Conservation (phyloP, 2,797 vertebrate species). For the Girardinus metallicus region DNA sequence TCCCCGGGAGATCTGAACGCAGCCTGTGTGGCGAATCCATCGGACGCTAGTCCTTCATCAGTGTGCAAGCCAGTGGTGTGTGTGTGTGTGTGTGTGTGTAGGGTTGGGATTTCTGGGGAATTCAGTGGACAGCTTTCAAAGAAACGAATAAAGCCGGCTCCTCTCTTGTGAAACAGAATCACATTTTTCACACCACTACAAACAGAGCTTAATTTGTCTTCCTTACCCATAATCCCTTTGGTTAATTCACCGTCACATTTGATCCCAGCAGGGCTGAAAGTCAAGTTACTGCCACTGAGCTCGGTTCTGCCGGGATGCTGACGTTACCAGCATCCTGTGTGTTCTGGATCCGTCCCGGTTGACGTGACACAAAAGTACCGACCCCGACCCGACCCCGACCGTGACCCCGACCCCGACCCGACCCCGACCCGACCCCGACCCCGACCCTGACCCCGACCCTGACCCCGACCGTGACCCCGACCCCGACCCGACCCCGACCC, state of each 20-base stretch:
- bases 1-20: slow-evolving; percentile 45
- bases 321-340: background rate
- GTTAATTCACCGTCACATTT: slow-evolving; percentile 52
- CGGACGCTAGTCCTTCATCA: slow-evolving; percentile 55
- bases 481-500: slow-evolving; percentile 13
- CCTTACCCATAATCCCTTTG: slow-evolving; percentile 61
- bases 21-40: slow-evolving; percentile 53
- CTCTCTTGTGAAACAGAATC: slow-evolving; percentile 40
- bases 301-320: slow-evolving; percentile 1
- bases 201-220: slow-evolving; percentile 62
- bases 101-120: slow-evolving; percentile 45
- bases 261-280: slow-evolving; percentile 38
- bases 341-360: background rate
- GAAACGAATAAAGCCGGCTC: slow-evolving; percentile 32
- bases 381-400: slow-evolving; percentile 13
- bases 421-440: background rate
- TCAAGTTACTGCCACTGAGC: slow-evolving; percentile 38
- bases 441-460: slow-evolving; percentile 14
- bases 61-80: slow-evolving; percentile 32
- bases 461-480: no score
- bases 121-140: slow-evolving; percentile 54
- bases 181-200: slow-evolving; percentile 62
- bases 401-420: slow-evolving; percentile 4
- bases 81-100: background rate
- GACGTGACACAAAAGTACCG: background rate